These are phyloP conservation scores for Actinopyga echinites DNA, from an alignment of 53 echinoderm and acorn worm species.

Conservation along the genomic window DNA sequence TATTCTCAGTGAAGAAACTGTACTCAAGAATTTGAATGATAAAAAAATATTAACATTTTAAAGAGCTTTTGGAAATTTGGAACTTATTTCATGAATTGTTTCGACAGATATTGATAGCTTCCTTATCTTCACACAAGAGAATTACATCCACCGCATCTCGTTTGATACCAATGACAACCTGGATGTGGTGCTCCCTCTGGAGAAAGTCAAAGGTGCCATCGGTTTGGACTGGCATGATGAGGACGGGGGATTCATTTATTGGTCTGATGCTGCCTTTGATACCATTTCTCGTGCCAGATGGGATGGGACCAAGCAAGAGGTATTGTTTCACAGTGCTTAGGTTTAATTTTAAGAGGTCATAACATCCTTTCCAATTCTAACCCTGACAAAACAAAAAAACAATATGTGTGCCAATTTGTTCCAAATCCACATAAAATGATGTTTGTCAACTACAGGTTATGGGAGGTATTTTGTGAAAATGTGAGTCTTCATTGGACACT, in stretches of 20 bases:
- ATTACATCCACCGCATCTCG: slow-evolving; percentile 82
- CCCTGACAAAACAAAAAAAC: too few relatives aligned
- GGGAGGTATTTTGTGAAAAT: too few relatives aligned
- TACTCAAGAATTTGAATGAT: too few relatives aligned
- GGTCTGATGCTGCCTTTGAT: slow-evolving; percentile 79
- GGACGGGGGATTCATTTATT: slow-evolving; percentile 72
- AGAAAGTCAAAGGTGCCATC: slow-evolving; percentile 70
- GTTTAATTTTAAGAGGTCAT: too few relatives aligned
- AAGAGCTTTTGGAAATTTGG: too few relatives aligned
- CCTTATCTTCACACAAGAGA: slow-evolving; percentile 70
- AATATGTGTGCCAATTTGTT: too few relatives aligned
- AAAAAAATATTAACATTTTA: too few relatives aligned
- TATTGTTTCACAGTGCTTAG: neutral
- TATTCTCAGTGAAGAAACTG: too few relatives aligned
- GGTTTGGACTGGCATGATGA: slow-evolving; percentile 85
- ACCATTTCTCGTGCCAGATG: slow-evolving; percentile 77
- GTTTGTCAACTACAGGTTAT: too few relatives aligned
- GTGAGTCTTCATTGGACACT: too few relatives aligned
- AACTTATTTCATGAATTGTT: neutral
- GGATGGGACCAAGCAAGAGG: slow-evolving; percentile 83
- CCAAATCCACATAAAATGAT: too few relatives aligned
- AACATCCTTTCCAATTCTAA: too few relatives aligned
- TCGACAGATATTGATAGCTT: slow-evolving; percentile 70
- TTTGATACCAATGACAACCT: slow-evolving; percentile 81
- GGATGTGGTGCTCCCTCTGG: slow-evolving; percentile 76